Evolutionary conservation across 2,888 invertebrate genomes (phyloP), one percentile per base, ranked within the genome.

Genomic region (Diloba caeruleocephala): DNA sequence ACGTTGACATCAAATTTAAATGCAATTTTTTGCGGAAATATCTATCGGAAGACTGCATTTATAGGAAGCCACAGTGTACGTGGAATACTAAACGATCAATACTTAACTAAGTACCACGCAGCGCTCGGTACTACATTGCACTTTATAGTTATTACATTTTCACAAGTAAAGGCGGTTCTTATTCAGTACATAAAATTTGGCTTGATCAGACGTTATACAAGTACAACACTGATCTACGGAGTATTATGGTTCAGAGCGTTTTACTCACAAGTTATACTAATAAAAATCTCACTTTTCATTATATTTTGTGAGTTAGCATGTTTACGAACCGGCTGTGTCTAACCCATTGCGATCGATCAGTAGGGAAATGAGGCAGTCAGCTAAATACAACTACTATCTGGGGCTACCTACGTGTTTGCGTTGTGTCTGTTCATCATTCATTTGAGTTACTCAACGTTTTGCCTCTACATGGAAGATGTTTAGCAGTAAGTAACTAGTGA

Each of bases 11-110:
- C 82, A 82, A 87, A 83, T 87, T 87, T 89, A 89, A 92, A 92
- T 90, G 90, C 91, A 88, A 85, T 82, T 71, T 83, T 85, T 81
- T 88, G 87, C 87, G 86, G 90, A 90, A 90, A 91, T 82, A 92
- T 82, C 90, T 92, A 92, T 89, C 91, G 93, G 93, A 93, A 93
- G 93, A 93, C 93, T 90, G 91, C 85, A 85, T 88, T 92, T 81
- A 88, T 86, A 91, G 93, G 92, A 93, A 93, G 92, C 92, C 92
- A 92, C 88, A 83, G 87, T 85, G 87, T 87, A 85, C 79, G 82
- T 83, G 88, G 85, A 88, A 88, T 88, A 86, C 87, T 87, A 88
- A 81, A 86, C 83, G 85, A 87, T 84, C 85, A 82, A 65, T 84
- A 86, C 91, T 89, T 90, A 90, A 84, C 91, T 92, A 90, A 87